phyloP scores from a whole-genome alignment of 2,113 vertebrate genomes.

The Lontra canadensis region DNA sequence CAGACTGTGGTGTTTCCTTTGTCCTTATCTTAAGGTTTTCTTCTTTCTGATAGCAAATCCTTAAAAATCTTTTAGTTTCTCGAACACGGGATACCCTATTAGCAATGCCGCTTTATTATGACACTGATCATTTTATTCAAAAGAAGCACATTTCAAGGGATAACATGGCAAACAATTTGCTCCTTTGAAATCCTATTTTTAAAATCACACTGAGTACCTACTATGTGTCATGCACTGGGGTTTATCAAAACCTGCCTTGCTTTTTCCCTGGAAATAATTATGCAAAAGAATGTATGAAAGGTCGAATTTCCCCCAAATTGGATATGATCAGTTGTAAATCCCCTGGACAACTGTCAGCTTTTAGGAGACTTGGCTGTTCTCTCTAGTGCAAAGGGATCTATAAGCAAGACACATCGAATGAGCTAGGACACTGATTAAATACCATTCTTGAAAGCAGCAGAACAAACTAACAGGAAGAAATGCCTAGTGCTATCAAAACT shows the following conservation, averaged over 20 bases:
- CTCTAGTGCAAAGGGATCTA: slow-evolving; percentile 78
- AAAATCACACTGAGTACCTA: slow-evolving; percentile 55
- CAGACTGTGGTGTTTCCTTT: not conserved
- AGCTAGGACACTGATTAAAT: slow-evolving; percentile 78
- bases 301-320: slow-evolving; percentile 83
- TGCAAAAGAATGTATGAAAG: slow-evolving; percentile 83
- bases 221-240: slow-evolving; percentile 53
- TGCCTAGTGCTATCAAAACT: slow-evolving; percentile 62
- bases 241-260: slow-evolving; percentile 76
- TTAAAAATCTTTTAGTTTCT: slow-evolving; percentile 44
- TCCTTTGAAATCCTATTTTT: not conserved
- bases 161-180: not conserved
- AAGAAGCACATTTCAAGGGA: slow-evolving; percentile 80
- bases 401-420: slow-evolving; percentile 78
- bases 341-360: slow-evolving; percentile 85
- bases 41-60: slow-evolving; percentile 15
- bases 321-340: slow-evolving; percentile 82
- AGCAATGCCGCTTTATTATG: slow-evolving; percentile 55
- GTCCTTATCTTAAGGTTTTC: slow-evolving; percentile 31
- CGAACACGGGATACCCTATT: not conserved
- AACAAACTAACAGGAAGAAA: slow-evolving; percentile 76
- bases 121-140: slow-evolving; percentile 80
- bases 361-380: slow-evolving; percentile 84
- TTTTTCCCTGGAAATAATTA: slow-evolving; percentile 83
- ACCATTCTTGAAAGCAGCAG: slow-evolving; percentile 75